Evolutionary conservation across 2,797 vertebrate genomes (phyloP), one percentile per base, ranked within the genome.

Genomic region (Xenentodon cancila): DNA sequence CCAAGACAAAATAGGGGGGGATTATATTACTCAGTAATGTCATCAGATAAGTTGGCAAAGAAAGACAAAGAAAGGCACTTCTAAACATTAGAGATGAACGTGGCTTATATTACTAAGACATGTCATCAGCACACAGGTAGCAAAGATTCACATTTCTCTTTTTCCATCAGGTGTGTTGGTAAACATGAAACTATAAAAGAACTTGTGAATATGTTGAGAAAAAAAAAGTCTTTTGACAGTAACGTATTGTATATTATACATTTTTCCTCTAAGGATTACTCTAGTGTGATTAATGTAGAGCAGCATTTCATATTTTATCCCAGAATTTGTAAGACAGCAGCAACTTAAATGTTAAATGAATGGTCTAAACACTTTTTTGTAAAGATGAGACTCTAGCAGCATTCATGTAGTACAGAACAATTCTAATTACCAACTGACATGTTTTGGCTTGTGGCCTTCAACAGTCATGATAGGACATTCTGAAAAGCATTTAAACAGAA

Each of bases 11-110:
- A 87, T 76, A 73, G 60, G 49, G 61, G 68, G 72, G 78, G 73
- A 68, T 47, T 64, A 81, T 89, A 88, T 93, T 93, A 92, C 92
- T 72, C 47, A 3, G 72, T 89, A 89, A 93, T 93, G 92, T 93
- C 93, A 93, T 94, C 92, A 92, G 90, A 89, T 85, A 86, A 78
- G 79, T 81, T 79, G 68, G 79, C 65, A 79, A 65, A 64, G 64
- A 73, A 77, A 69, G 68, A 77, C 65, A 79, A 65, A 64, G 64
- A 73, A 77, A 69, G 73, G 68, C 68, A 49, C 74, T 68, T 81
- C 75, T 76, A 80, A 86, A 79, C 77, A 77, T 80, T 20, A 43
- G 69, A 76, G 76, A 77, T 78, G 72, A 86, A 80, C 32, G 30
- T 68, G 73, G 78, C 64, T 71, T 65, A 73, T 88, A 61, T 92